Evolutionary conservation across 2,113 vertebrate species (phyloP).

Genomic region (Engraulis encrasicolus): DNA sequence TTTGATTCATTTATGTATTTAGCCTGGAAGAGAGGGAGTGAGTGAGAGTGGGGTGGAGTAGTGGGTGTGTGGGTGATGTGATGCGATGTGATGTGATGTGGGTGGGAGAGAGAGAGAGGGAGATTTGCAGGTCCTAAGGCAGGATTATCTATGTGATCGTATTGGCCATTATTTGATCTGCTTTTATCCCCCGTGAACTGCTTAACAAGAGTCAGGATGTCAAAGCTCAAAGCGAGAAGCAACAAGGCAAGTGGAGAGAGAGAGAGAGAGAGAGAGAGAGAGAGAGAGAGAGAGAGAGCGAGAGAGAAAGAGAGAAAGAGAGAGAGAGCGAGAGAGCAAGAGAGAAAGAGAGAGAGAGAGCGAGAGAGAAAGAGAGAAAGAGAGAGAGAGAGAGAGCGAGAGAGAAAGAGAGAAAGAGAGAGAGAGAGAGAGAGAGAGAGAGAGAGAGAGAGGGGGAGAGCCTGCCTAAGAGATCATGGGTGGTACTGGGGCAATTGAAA

Average conservation of each 20-base stretch:
- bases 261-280: not conserved
- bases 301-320: constrained; percentile 2
- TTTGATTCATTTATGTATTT: constrained; percentile 43
- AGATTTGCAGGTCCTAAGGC: constrained; percentile 52
- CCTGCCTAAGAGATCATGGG: not conserved
- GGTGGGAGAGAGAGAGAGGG: not conserved
- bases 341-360: not conserved
- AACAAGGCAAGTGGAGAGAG: not conserved
- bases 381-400: too few relatives aligned
- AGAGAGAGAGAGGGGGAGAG: constrained; percentile 3
- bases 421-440: not conserved
- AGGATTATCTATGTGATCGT: constrained; percentile 43
- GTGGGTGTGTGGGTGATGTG: too few relatives aligned
- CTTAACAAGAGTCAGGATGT: not conserved
- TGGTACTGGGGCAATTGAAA: not conserved
- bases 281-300: too few relatives aligned
- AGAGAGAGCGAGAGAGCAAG: not conserved
- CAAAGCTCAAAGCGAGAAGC: not conserved
- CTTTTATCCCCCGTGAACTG: not conserved
- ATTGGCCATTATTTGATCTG: constrained; percentile 15
- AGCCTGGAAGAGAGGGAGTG: not conserved
- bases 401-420: constrained; percentile 6
- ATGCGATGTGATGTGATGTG: too few relatives aligned
- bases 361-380: not conserved
- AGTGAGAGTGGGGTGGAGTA: too few relatives aligned